Conservation (phyloP, 2,113 vertebrate genomes). For the Taxidea taxus region DNA sequence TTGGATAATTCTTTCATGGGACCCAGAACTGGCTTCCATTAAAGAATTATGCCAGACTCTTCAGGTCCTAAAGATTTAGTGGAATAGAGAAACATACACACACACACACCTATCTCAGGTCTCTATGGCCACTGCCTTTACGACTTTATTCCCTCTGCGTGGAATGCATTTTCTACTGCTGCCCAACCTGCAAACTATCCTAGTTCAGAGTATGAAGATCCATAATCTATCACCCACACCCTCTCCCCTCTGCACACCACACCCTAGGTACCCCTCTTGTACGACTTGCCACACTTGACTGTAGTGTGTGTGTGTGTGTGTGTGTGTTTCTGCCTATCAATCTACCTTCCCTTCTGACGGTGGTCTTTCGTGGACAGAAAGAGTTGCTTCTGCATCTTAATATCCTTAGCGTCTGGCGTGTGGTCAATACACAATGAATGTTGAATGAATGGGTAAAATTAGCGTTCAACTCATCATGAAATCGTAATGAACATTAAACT, state of each 20-base stretch:
- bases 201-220: background rate
- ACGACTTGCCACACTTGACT: background rate
- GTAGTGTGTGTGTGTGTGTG: background rate
- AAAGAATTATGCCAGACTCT: background rate
- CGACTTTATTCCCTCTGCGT: background rate
- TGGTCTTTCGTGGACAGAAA: background rate
- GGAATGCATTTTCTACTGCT: no score
- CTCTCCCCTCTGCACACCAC: rapidly evolving
- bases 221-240: background rate
- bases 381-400: background rate
- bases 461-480: conserved; percentile 36
- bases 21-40: no score
- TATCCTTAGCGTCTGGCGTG: background rate
- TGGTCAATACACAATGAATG: conserved; percentile 19
- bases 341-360: background rate
- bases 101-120: no score
- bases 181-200: background rate
- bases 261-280: background rate
- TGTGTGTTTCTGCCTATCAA: background rate
- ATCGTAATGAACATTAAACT: conserved; percentile 50
- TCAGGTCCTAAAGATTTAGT: background rate
- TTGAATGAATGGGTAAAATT: conserved; percentile 46
- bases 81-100: background rate
- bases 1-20: no score
- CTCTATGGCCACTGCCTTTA: background rate